A percentile compares a stretch with the other conserved stretches of the same genome.
These are phyloP conservation scores for Aegithalos caudatus DNA, from an alignment of 2,113 vertebrate genomes.

Conservation along the genomic window DNA sequence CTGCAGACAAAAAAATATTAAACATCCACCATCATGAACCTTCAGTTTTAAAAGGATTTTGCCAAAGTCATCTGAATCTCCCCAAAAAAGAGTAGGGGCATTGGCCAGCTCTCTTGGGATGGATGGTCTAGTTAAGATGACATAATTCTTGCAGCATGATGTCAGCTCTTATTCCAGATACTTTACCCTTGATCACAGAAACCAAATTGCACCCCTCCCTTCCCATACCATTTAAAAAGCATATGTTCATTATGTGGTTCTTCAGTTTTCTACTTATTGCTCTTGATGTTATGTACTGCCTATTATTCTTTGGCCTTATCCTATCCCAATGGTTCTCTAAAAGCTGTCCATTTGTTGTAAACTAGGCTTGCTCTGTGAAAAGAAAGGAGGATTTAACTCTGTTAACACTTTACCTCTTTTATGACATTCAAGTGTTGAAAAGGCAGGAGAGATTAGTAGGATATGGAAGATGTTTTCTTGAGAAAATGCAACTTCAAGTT, in stretches of 20 bases:
- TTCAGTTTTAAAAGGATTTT: neutral
- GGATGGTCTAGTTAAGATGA: neutral
- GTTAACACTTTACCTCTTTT: neutral
- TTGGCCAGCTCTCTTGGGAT: neutral
- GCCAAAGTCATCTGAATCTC: neutral
- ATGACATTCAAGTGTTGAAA: neutral
- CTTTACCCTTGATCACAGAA: neutral
- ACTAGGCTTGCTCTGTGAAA: neutral
- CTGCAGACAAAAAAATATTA: neutral
- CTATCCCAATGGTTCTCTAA: neutral
- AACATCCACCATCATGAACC: neutral
- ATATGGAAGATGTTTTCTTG: neutral
- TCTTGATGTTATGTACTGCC: neutral
- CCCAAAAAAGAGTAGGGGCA: neutral
- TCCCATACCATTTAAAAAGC: neutral
- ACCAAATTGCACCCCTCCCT: neutral
- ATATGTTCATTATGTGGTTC: neutral
- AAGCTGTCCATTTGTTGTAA: neutral
- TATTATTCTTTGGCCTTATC: neutral
- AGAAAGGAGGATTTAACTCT: neutral
- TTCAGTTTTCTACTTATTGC: neutral
- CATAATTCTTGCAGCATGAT: neutral
- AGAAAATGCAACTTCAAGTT: neutral
- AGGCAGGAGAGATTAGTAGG: neutral
- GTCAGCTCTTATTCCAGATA: neutral